Evolutionary conservation across 1,140 invertebrate species (phyloP), one percentile per base, ranked within the genome.

Genomic region (Drosophila takahashii): DNA sequence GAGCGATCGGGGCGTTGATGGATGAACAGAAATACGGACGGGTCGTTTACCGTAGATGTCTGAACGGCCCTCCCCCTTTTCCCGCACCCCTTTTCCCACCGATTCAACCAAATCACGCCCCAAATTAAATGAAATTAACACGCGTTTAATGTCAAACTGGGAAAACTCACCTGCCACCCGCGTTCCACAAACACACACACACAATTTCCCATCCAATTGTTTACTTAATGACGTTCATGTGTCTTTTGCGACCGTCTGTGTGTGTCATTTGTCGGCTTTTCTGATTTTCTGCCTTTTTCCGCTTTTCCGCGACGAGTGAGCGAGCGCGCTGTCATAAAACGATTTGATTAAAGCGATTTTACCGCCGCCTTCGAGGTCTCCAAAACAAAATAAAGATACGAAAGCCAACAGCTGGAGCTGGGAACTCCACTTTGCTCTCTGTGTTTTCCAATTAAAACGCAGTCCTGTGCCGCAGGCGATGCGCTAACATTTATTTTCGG

Each of bases 101-200:
- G 7, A 47, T 42, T 34, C 27, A 39, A 39, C 52, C 57, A 61
- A 75, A 76, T 62, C 79, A 70, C 62, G 71, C 50, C 66, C 83
- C 79, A 87, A 87, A 86, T 86, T 87, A 86, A 89, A 81, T 89
- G 71, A 86, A 86, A 86, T 86, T 86, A 86, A 86, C 83, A 86
- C 83, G 83, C 84, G 83, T 86, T 86, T 86, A 87, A 87, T 86
- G 81, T 86, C 81, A 87, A 71, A 54, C 81, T 53, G 67, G 69
- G 41, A 26, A 44, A 69, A 69, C 65, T 83, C 83, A 87, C 83
- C 83, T 87, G 77, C 81, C 71, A 84, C 65, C 77, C 78, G 64
- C 72, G 48, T 26, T 26, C 58, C 42, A 44, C 13, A n/a, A 39
- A 42, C 36, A 39, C 13, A 18, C 39, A 27, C 22, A 15, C 26